These are phyloP conservation scores for Myotis planiceps DNA, from an alignment of 2,797 vertebrate genomes.

Conservation along the genomic window DNA sequence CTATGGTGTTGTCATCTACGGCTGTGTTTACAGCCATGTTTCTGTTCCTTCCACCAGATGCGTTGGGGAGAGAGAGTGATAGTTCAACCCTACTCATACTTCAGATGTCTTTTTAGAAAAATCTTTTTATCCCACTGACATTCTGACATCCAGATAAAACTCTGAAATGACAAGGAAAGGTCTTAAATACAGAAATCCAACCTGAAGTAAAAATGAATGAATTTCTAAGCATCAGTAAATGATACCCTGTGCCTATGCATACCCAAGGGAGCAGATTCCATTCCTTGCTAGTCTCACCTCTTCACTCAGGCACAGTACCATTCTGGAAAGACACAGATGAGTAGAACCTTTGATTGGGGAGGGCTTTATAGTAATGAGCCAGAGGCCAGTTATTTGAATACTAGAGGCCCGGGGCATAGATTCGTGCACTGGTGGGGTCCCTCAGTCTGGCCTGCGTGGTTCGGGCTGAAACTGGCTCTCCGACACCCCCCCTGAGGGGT, in stretches of 20 bases:
- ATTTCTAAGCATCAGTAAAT: neutral
- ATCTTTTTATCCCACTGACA: neutral
- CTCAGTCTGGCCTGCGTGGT: too few relatives aligned
- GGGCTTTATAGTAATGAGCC: neutral
- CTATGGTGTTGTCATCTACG: neutral
- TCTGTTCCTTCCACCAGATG: neutral
- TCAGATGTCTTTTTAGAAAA: neutral
- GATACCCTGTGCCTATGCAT: neutral
- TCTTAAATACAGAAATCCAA: neutral
- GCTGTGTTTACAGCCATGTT: neutral
- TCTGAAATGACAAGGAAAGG: neutral
- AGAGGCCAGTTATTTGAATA: neutral
- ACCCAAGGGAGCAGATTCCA: neutral
- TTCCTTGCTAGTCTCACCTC: neutral
- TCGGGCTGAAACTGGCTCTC: too few relatives aligned
- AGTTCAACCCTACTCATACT: neutral
- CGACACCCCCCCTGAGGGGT: too few relatives aligned
- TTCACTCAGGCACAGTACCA: neutral
- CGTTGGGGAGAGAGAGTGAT: neutral
- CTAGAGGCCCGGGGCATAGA: too few relatives aligned
- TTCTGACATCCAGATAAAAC: conserved; percentile 11
- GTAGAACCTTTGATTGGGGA: neutral
- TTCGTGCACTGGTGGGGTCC: too few relatives aligned
- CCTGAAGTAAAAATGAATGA: neutral
- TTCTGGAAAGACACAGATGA: neutral